These are phyloP conservation scores for Drosophila tani DNA, from an alignment of 1,140 invertebrate species.

Conservation along the genomic window DNA sequence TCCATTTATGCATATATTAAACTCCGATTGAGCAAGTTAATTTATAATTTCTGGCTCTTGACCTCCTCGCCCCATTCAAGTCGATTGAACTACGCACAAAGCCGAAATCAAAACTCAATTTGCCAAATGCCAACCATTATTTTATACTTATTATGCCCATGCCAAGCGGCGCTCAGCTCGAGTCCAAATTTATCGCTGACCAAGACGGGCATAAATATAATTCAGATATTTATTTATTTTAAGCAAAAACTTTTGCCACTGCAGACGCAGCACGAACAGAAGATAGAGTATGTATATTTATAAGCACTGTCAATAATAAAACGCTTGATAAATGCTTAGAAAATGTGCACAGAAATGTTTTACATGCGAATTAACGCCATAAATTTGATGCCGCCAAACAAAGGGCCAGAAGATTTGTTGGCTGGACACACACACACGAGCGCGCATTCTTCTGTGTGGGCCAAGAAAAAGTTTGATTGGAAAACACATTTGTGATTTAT, in stretches of 20 bases:
- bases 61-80: not conserved
- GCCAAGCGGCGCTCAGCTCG: conserved; percentile 11
- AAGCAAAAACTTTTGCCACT: conserved; percentile 62
- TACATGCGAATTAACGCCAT: conserved; percentile 82
- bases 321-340: conserved; percentile 79
- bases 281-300: conserved; percentile 24
- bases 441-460: conserved; percentile 16
- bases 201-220: conserved; percentile 55
- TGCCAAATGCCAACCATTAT: conserved; percentile 52
- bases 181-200: conserved; percentile 70
- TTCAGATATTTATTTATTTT: conserved; percentile 71
- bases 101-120: conserved; percentile 61
- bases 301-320: conserved; percentile 79
- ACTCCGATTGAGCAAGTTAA: not conserved
- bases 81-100: conserved; percentile 12
- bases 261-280: conserved; percentile 24
- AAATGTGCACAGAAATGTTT: conserved; percentile 71
- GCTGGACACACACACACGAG: not conserved
- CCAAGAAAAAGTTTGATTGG: conserved; percentile 66
- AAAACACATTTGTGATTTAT: conserved; percentile 81
- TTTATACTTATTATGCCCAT: conserved; percentile 56
- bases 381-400: conserved; percentile 67
- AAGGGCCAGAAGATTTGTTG: conserved; percentile 55
- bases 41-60: conserved; percentile 4
- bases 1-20: not conserved